Evolutionary conservation across 1,140 invertebrate genomes (phyloP).

Genomic region (Lepidurus couesii): DNA sequence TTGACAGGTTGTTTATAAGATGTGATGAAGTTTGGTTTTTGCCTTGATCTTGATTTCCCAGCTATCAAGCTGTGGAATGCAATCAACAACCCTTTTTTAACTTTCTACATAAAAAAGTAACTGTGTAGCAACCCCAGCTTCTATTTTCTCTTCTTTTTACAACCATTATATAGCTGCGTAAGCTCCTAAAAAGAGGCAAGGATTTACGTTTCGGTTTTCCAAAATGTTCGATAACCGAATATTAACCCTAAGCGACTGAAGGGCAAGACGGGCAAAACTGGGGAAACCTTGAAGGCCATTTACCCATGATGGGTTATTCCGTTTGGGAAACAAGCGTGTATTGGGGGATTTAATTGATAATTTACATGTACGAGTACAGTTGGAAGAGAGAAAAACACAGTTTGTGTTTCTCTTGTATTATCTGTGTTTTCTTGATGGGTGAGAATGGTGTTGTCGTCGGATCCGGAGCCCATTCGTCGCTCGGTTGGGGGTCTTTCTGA

Average conservation of each 20-base stretch:
- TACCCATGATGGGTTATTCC: neutral
- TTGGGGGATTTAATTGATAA: neutral
- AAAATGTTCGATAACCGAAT: neutral
- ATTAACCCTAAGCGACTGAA: too few species aligned
- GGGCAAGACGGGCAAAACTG: too few species aligned
- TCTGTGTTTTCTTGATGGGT: constrained; percentile 12
- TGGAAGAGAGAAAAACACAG: neutral
- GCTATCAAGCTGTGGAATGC: neutral
- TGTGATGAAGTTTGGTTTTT: neutral
- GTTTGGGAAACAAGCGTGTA: constrained; percentile 11
- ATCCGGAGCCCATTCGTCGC: constrained; percentile 11
- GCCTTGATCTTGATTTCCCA: neutral
- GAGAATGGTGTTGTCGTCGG: constrained; percentile 18
- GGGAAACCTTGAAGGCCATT: neutral
- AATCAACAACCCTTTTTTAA: neutral
- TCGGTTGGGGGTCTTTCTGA: neutral
- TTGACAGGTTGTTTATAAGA: neutral
- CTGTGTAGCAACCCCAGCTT: too few species aligned
- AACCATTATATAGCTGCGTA: neutral
- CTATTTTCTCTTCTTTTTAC: neutral
- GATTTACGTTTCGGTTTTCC: neutral
- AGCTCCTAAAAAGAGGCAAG: neutral
- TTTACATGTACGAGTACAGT: neutral
- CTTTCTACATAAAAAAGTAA: neutral
- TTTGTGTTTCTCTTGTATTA: constrained; percentile 13